Percentiles rank a stretch among this genome's conserved stretches.
These are phyloP conservation scores for Scomberomorus guttatus DNA, from an alignment of 2,797 vertebrate species.

Conservation along the genomic window DNA sequence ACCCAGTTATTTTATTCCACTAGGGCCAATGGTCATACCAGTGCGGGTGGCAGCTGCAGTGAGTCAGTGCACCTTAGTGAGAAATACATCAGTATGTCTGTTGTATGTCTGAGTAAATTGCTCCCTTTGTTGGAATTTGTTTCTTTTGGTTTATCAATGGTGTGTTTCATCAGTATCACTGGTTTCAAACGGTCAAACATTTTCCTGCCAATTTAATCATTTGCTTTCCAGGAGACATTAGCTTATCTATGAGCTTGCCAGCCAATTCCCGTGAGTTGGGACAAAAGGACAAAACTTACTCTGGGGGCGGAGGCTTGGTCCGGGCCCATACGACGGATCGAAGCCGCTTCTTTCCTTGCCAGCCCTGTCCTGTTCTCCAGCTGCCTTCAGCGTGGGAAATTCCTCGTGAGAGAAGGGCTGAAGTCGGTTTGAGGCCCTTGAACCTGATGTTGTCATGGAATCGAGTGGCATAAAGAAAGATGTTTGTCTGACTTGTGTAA, in stretches of 20 bases:
- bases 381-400: constrained; percentile 99
- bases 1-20: neutral
- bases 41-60: neutral
- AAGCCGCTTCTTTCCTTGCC: constrained; percentile 99
- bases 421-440: constrained; percentile 99
- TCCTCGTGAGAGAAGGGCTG: constrained; percentile 99
- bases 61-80: neutral
- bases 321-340: constrained; percentile 99
- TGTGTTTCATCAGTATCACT: neutral
- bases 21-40: neutral
- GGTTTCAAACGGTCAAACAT: neutral
- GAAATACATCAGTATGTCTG: neutral
- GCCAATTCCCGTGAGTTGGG: constrained; percentile 83
- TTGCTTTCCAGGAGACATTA: constrained; percentile 4
- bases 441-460: constrained; percentile 86
- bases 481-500: neutral
- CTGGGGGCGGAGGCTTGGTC: constrained; percentile 99
- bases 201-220: constrained; percentile 8
- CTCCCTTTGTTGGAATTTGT: neutral
- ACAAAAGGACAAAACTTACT: constrained; percentile 95
- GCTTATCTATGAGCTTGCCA: neutral
- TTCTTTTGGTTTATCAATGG: neutral
- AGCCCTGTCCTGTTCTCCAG: constrained; percentile 99
- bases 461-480: neutral
- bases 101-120: neutral